These are phyloP conservation scores for Anas georgica DNA, from an alignment of 2,797 vertebrate species.

Conservation along the genomic window DNA sequence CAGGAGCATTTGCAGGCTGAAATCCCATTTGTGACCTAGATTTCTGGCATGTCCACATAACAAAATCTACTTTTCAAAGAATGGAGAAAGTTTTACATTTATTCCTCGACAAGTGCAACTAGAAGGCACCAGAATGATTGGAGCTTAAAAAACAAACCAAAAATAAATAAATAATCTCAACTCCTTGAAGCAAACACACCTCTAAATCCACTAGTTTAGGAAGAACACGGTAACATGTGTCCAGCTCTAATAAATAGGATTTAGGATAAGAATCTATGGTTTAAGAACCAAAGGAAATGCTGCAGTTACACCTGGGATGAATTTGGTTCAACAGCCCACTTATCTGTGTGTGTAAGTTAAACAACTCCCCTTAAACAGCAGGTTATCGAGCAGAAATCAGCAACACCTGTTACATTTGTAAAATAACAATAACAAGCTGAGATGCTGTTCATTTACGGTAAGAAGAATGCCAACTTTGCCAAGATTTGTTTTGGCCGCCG, in stretches of 20 bases:
- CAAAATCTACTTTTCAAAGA: not conserved
- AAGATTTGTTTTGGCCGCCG: conserved; percentile 50
- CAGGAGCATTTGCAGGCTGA: not conserved
- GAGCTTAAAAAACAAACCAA: not conserved
- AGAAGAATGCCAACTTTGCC: conserved; percentile 53
- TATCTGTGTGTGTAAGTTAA: conserved; percentile 23
- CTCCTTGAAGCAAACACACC: not conserved
- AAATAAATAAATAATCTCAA: not conserved
- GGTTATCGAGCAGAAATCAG: conserved; percentile 59
- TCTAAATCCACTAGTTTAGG: not conserved
- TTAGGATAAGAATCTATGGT: not conserved
- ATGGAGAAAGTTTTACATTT: not conserved
- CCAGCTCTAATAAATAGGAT: not conserved
- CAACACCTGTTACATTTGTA: conserved; percentile 59
- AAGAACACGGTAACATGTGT: not conserved
- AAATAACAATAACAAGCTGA: conserved; percentile 58
- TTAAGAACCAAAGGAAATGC: not conserved
- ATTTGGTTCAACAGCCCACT: conserved; percentile 52
- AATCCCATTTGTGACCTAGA: not conserved
- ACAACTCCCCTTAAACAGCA: conserved; percentile 54
- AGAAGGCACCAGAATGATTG: not conserved
- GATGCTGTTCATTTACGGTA: conserved; percentile 48
- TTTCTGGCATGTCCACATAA: not conserved
- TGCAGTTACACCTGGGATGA: conserved; percentile 39
- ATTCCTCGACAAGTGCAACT: not conserved